Evolutionary conservation across 2,797 vertebrate genomes (phyloP).

Genomic region (Phataginus tetradactyla): DNA sequence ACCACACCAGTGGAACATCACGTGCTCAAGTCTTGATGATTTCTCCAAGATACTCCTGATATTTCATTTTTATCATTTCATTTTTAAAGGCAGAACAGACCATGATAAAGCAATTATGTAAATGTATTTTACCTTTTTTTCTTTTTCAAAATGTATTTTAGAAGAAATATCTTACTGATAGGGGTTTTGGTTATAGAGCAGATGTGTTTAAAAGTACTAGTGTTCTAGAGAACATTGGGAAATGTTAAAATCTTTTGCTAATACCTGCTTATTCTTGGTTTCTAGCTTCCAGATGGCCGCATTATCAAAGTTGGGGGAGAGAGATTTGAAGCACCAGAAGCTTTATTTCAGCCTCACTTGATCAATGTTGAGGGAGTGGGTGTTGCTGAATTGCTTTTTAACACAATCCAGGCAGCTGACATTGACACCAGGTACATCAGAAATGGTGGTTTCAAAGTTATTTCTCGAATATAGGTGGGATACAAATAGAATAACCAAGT

Average conservation of each 20-base stretch:
- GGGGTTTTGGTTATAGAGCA: conserved; percentile 23
- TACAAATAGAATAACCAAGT: not conserved
- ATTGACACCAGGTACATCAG: conserved; percentile 95
- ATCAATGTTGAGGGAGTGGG: conserved; percentile 99
- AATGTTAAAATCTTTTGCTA: not conserved
- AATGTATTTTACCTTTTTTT: not conserved
- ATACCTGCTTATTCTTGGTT: conserved; percentile 65
- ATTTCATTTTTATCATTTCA: not conserved
- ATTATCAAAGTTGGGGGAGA: conserved; percentile 99
- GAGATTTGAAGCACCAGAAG: conserved; percentile 98
- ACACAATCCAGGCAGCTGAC: conserved; percentile 99
- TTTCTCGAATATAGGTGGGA: not conserved
- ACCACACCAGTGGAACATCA: not conserved
- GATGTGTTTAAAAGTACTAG: not conserved
- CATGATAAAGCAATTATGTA: not conserved
- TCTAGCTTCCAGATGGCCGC: conserved; percentile 97
- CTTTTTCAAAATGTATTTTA: not conserved
- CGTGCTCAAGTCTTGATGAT: not conserved
- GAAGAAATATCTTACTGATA: not conserved
- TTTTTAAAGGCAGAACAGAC: conserved; percentile 28
- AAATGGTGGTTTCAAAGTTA: conserved; percentile 9
- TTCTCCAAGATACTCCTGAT: not conserved
- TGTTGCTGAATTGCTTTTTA: conserved; percentile 98
- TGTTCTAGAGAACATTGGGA: not conserved
- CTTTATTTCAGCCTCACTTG: conserved; percentile 98